A percentile compares a stretch with the other conserved stretches of the same genome.
Conservation (phyloP, 1,140 invertebrate genomes). For the Anthonomus grandis region DNA sequence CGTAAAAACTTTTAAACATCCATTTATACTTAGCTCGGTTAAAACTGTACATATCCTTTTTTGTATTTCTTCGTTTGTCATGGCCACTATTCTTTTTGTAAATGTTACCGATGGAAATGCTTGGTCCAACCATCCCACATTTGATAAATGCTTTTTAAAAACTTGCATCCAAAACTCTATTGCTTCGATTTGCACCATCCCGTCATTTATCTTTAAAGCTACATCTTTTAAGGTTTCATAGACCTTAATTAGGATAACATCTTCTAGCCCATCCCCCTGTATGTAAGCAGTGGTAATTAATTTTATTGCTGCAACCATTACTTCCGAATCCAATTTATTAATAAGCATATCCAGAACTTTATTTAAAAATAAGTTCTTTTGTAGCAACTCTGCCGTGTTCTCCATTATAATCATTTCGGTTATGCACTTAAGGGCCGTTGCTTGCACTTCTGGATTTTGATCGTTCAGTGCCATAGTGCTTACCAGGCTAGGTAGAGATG, state of each 20-base stretch:
- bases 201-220: not conserved
- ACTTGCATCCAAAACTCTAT: constrained; percentile 13
- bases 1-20: constrained; percentile 11
- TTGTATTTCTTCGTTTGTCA: constrained; percentile 12
- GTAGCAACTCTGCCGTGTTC: constrained; percentile 5
- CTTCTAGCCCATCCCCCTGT: not conserved
- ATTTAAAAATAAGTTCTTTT: constrained; percentile 7
- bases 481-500: constrained; percentile 5
- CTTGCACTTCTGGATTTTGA: constrained; percentile 7
- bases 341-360: constrained; percentile 11
- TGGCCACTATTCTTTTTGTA: constrained; percentile 12
- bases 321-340: not conserved
- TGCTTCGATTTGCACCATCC: constrained; percentile 2
- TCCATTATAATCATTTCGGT: constrained; percentile 14
- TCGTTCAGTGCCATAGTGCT: constrained; percentile 23
- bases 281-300: constrained; percentile 1
- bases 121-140: constrained; percentile 17
- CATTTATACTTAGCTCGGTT: constrained; percentile 7
- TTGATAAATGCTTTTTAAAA: not conserved
- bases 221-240: constrained; percentile 8
- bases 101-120: constrained; percentile 18
- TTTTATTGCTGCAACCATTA: constrained; percentile 10
- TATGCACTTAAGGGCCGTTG: constrained; percentile 20
- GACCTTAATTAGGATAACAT: not conserved
- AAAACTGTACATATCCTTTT: constrained; percentile 17